A percentile compares a stretch with the other conserved stretches of the same genome.
Conservation (phyloP, 2,888 invertebrate genomes). For the Acanthosepion esculentum region DNA sequence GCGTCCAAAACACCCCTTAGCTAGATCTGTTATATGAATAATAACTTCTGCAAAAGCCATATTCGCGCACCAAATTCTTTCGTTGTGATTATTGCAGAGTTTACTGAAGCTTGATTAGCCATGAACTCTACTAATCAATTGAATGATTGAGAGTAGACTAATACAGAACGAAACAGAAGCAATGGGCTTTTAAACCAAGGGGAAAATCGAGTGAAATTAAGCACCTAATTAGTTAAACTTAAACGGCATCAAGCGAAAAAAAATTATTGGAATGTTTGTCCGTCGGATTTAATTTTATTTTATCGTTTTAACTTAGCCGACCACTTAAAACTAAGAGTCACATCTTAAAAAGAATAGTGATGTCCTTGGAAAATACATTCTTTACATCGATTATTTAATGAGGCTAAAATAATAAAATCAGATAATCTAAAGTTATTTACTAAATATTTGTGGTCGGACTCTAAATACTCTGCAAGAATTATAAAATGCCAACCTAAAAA, state of each 20-base stretch:
- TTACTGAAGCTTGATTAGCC: neutral
- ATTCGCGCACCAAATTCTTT: neutral
- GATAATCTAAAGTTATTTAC: too few species aligned
- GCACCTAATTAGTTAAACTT: neutral
- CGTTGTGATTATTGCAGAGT: neutral
- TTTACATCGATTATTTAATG: neutral
- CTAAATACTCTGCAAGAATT: too few species aligned
- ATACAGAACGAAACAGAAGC: neutral
- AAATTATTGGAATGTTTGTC: neutral
- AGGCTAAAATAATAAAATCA: too few species aligned
- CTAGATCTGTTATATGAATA: neutral
- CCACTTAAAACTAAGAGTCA: neutral
- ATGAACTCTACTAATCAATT: neutral
- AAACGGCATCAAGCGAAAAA: neutral
- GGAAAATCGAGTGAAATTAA: neutral
- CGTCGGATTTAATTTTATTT: neutral
- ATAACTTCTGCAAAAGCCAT: neutral
- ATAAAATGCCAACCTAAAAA: too few species aligned
- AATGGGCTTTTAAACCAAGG: neutral
- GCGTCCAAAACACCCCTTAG: neutral
- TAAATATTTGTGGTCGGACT: too few species aligned
- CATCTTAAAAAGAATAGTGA: neutral
- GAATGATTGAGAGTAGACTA: neutral
- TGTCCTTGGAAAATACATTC: neutral
- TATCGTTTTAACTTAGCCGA: neutral